Conservation (phyloP, 2,113 vertebrate genomes). For the Orycteropus afer region DNA sequence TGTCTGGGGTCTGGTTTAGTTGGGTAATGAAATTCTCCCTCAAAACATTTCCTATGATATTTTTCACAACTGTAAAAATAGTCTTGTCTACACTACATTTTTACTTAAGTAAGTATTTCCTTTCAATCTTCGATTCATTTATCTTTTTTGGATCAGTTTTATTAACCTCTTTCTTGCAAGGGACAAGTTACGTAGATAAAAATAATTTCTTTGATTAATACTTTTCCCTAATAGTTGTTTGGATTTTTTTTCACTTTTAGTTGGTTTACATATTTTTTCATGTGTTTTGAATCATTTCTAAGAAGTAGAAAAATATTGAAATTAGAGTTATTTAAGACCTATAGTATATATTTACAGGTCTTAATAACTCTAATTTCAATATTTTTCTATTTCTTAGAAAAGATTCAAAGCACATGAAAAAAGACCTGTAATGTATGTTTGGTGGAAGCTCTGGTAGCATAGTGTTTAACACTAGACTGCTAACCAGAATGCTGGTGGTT, state of each 20-base stretch:
- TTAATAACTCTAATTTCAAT: not conserved
- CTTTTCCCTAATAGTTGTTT: not conserved
- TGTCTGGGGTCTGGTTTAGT: not conserved
- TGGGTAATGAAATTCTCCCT: conserved; percentile 20
- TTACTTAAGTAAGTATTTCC: conserved; percentile 22
- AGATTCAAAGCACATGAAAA: not conserved
- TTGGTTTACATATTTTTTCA: not conserved
- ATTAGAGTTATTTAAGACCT: not conserved
- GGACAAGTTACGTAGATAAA: not conserved
- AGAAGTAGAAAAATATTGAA: not conserved
- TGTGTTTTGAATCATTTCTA: not conserved
- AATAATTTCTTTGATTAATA: not conserved
- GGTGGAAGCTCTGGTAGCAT: too few species aligned
- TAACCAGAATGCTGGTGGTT: too few species aligned
- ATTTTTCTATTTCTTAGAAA: not conserved
- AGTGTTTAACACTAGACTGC: too few species aligned
- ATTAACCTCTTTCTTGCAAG: not conserved
- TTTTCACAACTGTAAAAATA: conserved; percentile 58
- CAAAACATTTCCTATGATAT: conserved; percentile 51
- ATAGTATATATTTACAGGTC: too few species aligned
- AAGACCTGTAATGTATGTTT: not conserved
- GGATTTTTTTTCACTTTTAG: not conserved
- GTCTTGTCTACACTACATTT: not conserved
- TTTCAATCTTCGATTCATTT: not conserved
- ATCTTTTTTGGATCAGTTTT: not conserved